Evolutionary conservation across 2,113 vertebrate species (phyloP), one percentile per base, ranked within the genome.

Genomic region (Opisthocomus hoazin): DNA sequence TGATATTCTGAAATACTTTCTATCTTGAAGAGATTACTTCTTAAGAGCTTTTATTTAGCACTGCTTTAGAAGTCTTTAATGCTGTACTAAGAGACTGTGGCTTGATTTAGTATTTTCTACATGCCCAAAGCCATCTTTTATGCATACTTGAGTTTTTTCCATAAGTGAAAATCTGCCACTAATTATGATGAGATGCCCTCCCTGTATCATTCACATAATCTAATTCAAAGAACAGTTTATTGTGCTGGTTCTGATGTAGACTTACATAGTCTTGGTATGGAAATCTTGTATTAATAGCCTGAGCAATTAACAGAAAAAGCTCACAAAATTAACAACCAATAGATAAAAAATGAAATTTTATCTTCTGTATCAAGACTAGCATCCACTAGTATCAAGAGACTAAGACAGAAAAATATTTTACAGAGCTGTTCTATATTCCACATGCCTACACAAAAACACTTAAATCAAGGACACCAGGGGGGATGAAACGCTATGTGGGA

Each of bases 401-500:
- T 48, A 82, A 43, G 53, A n/a, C 11, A 60, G 51, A 43, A 66
- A 11, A 56, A 7, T 43, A 70, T 63, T 81, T 81, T 46, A 48
- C 27, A 77, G 29, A 88, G 26, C 18, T 60, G 29, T 12, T 36
- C 34, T 65, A 39, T 54, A 45, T 43, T 75, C 20, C 27, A 74
- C 2, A 4, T 16, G 39, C 2, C 0, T 11, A 53, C 13, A 46
- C 29, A 65, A 45, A 50, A 60, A 58, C 10, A 22, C 3, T 0
- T 77, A 66, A 70, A 15, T 11, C 41, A 70, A 75, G 64, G 43
- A 24, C 23, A 66, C 15, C 18, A 36, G 27, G 3, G 41, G 46
- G 76, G 12, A 57, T 0, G 0, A 63, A 71, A 41, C 39, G 12
- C 15, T 21, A 1, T 0, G 0, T 41, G 30, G 65, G 45, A 41